These are phyloP conservation scores for Desoria tigrina DNA, from an alignment of 2,888 invertebrate genomes.

Conservation along the genomic window DNA sequence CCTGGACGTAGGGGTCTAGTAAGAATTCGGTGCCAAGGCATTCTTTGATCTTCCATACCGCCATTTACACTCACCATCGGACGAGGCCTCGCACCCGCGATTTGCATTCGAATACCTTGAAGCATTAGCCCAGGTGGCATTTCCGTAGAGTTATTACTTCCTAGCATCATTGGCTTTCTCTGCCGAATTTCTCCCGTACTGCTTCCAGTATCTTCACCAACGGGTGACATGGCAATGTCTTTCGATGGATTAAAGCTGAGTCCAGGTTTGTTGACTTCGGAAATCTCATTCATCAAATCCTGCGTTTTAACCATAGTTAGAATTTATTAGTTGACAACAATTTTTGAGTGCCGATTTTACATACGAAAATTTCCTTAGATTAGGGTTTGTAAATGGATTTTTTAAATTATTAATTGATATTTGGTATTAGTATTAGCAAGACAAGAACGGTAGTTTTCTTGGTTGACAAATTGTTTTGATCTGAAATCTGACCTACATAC, in stretches of 20 bases:
- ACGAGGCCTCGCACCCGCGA: background rate
- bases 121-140: slow-evolving; percentile 7
- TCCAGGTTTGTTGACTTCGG: background rate
- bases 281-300: background rate
- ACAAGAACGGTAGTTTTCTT: too few relatives aligned
- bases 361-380: too few relatives aligned
- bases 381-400: too few relatives aligned
- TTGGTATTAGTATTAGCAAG: too few relatives aligned
- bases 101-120: slow-evolving; percentile 5
- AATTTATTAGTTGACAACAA: too few relatives aligned
- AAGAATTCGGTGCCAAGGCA: background rate
- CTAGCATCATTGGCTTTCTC: background rate
- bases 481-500: too few relatives aligned
- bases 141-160: background rate
- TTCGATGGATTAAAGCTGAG: slow-evolving; percentile 51
- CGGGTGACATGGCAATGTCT: slow-evolving; percentile 53
- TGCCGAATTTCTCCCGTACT: slow-evolving; percentile 3
- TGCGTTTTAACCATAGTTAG: background rate
- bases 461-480: too few relatives aligned
- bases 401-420: too few relatives aligned
- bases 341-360: too few relatives aligned
- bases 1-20: background rate
- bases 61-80: background rate
- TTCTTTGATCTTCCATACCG: too few relatives aligned
- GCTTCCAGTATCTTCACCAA: slow-evolving; percentile 39